A percentile compares a stretch with the other conserved stretches of the same genome.
Evolutionary conservation across 2,888 invertebrate species (phyloP).

Genomic region (Pandemis heparana): DNA sequence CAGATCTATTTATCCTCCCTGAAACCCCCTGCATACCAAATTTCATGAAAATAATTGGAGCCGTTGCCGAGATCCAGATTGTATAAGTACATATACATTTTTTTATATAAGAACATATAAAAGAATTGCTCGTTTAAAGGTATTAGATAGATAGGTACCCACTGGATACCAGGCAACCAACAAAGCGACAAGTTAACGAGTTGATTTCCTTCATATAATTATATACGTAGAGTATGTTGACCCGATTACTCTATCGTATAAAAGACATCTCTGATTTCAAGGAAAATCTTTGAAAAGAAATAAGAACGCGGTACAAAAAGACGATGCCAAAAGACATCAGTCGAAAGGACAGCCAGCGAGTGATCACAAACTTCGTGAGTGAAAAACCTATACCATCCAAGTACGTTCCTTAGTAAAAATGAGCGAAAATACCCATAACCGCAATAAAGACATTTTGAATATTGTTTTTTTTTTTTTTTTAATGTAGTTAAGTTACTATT

Average conservation of each 20-base stretch:
- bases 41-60: too few species aligned
- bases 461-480: too few species aligned
- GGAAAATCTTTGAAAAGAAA: conserved; percentile 19
- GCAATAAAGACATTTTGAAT: too few species aligned
- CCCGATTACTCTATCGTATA: conserved; percentile 3
- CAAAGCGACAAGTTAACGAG: background rate
- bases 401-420: background rate
- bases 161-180: background rate
- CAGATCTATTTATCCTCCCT: too few species aligned
- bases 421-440: too few species aligned
- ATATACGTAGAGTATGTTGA: background rate
- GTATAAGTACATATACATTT: too few species aligned
- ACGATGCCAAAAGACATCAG: background rate
- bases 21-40: too few species aligned
- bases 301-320: background rate
- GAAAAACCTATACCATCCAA: background rate
- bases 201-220: background rate
- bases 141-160: background rate
- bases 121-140: too few species aligned
- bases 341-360: background rate
- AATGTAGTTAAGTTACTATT: too few species aligned
- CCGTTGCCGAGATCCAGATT: too few species aligned
- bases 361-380: background rate
- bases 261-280: conserved; percentile 3
- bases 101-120: too few species aligned